Evolutionary conservation across 2,888 invertebrate species (phyloP).

Genomic region (Euclidia mi): DNA sequence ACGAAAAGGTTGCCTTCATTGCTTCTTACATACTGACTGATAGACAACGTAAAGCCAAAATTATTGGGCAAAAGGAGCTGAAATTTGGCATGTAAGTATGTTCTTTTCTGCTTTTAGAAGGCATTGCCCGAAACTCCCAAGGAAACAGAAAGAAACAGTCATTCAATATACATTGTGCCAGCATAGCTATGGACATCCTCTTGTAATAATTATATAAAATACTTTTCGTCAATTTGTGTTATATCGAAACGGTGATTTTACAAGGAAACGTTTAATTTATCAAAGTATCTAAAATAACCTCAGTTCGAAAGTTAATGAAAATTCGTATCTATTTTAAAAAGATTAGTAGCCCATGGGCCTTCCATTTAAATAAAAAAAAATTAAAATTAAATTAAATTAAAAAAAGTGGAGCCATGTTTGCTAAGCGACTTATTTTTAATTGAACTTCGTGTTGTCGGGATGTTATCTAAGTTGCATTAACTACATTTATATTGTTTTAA

Average conservation of each 20-base stretch:
- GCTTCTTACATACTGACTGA: no score
- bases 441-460: slow-evolving; percentile 28
- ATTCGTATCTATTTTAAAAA: slow-evolving; percentile 52
- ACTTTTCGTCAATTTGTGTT: neutral
- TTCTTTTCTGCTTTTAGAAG: no score
- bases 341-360: slow-evolving; percentile 50
- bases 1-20: no score
- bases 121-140: no score
- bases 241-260: slow-evolving; percentile 13
- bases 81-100: no score
- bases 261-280: slow-evolving; percentile 23
- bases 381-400: no score
- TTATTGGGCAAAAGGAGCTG: no score
- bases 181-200: no score
- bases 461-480: slow-evolving; percentile 5
- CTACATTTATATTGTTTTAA: slow-evolving; percentile 4
- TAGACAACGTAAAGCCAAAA: no score
- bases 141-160: no score
- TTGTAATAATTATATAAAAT: no score
- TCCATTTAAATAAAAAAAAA: slow-evolving; percentile 50
- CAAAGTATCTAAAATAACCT: slow-evolving; percentile 39
- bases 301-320: slow-evolving; percentile 47
- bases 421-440: slow-evolving; percentile 56
- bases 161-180: no score
- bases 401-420: slow-evolving; percentile 41